Percentiles rank a stretch among this genome's conserved stretches.
Evolutionary conservation across 2,113 vertebrate species (phyloP).

Genomic region (Motacilla alba): DNA sequence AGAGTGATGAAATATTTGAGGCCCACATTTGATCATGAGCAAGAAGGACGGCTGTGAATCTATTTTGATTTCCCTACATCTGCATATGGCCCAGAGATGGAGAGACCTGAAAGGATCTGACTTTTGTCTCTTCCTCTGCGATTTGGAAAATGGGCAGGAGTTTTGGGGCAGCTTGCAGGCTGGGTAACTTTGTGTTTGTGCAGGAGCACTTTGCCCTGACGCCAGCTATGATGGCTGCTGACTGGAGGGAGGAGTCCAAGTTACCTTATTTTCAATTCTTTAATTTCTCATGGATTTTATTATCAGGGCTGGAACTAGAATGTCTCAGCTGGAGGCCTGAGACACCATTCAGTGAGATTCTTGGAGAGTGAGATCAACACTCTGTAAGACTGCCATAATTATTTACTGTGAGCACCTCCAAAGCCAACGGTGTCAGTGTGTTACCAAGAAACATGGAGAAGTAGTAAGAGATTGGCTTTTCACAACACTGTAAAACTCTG

Average conservation of each 20-base stretch:
- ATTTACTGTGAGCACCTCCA: background rate
- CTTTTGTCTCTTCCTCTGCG: background rate
- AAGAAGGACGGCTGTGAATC: background rate
- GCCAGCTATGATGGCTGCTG: background rate
- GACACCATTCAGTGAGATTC: background rate
- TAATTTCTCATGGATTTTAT: background rate
- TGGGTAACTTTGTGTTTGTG: background rate
- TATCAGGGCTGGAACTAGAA: background rate
- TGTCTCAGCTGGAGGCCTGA: background rate
- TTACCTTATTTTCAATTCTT: background rate
- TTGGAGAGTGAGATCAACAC: background rate
- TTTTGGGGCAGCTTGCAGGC: background rate
- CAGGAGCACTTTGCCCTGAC: background rate
- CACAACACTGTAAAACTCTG: background rate
- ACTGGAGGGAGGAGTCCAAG: background rate
- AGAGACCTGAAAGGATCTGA: background rate
- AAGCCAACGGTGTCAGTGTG: background rate
- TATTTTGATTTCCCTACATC: background rate
- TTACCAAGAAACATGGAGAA: background rate
- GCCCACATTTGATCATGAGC: background rate
- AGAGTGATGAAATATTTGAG: background rate
- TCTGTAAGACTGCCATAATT: background rate
- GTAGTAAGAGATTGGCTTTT: background rate
- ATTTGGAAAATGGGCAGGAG: background rate
- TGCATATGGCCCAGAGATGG: background rate